Conservation (phyloP, 1,140 invertebrate genomes). For the Drosophila tristis region DNA sequence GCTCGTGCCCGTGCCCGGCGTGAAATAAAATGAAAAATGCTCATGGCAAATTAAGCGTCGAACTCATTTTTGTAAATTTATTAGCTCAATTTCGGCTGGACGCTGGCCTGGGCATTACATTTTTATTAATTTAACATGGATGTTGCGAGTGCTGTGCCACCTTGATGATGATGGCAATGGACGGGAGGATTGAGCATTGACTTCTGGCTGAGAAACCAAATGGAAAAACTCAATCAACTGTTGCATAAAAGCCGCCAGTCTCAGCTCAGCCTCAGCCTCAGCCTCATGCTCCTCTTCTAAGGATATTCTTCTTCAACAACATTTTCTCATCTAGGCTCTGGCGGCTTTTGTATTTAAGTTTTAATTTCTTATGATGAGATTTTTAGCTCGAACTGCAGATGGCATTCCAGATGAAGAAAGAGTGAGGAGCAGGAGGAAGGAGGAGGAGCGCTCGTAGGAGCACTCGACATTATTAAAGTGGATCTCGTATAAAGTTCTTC, state of each 20-base stretch:
- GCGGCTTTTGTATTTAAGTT: slow-evolving; percentile 70
- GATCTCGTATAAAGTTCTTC: slow-evolving; percentile 73
- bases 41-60: slow-evolving; percentile 81
- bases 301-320: slow-evolving; percentile 11
- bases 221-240: slow-evolving; percentile 74
- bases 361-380: slow-evolving; percentile 77
- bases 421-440: no score
- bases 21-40: slow-evolving; percentile 77
- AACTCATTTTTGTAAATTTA: slow-evolving; percentile 81
- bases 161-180: slow-evolving; percentile 27
- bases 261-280: neutral
- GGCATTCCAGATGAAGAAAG: neutral
- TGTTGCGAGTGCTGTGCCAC: slow-evolving; percentile 33
- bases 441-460: slow-evolving; percentile 42
- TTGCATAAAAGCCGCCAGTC: slow-evolving; percentile 25
- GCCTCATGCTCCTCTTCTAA: neutral
- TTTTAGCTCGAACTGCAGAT: slow-evolving; percentile 16
- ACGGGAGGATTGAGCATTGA: slow-evolving; percentile 24
- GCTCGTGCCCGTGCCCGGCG: slow-evolving; percentile 18
- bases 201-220: slow-evolving; percentile 32
- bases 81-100: slow-evolving; percentile 68
- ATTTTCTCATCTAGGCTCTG: slow-evolving; percentile 7
- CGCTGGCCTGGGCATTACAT: slow-evolving; percentile 56
- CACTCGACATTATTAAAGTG: slow-evolving; percentile 82
- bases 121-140: slow-evolving; percentile 77